Evolutionary conservation across 1,140 invertebrate species (phyloP), one percentile per base, ranked within the genome.

Genomic region (Oryctes rhinoceros): DNA sequence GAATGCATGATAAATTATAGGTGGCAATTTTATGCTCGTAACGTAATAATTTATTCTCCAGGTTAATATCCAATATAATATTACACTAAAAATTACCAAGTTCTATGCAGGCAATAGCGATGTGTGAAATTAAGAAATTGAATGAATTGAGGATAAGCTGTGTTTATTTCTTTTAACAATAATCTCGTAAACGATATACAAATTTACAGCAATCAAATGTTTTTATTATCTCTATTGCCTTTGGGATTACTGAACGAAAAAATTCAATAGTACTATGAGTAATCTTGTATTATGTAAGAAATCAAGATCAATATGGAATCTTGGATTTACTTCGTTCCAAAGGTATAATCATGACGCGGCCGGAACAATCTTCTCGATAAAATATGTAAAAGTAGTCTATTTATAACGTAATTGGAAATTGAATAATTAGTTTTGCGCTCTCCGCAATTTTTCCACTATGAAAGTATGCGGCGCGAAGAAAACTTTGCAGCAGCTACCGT

Each of bases 381-480:
- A 71, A 71, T 71, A 71, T 71, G 65, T 9, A 71, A 71, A 71
- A 71, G 18, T 30, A 20, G 24, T 20, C 7, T 30, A 71, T 71
- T 71, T 35, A 71, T 71, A 71, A 24, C 13, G 24, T 59, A 59
- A 24, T 71, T 71, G 20, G 1, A 35, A 13, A 13, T 0, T 37
- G 20, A 71, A 71, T 35, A 71, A 24, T 24, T 71, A 37, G 11
- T 37, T 71, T 30, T 37, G 0, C 35, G 35, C 20, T 1, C 13
- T 71, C 65, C 10, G 15, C 15, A 13, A 53, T n/a, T 13, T 13
- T n/a, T 13, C 49, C 49, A 53, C 4, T 53, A 59, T 1, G n/a
- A 59, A 18, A 59, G 53, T 59, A 59, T 59, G 53, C 53, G 5
- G 53, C 5, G 3, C 18, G 4, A 4, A 5, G 39, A 44, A 10